phyloP scores from a whole-genome alignment of 2,888 invertebrate genomes.

The Alcis repandata region DNA sequence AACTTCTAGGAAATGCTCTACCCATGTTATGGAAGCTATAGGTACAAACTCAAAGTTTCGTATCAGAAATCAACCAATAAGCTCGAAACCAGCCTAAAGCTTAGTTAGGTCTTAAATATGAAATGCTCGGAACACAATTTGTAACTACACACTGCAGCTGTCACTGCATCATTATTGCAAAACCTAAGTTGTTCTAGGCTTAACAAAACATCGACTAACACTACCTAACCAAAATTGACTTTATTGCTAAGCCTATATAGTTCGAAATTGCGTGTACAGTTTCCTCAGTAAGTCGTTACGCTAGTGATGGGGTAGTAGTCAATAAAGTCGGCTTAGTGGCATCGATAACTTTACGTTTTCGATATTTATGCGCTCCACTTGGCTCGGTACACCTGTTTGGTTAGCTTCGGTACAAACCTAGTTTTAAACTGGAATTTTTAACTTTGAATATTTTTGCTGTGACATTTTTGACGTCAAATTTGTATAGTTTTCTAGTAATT shows the following conservation, averaged over 20 bases:
- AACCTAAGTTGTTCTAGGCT: slow-evolving; percentile 64
- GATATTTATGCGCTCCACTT: slow-evolving; percentile 79
- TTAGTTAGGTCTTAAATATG: slow-evolving; percentile 13
- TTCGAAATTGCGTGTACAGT: slow-evolving; percentile 46
- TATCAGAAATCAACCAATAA: not conserved
- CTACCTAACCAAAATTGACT: slow-evolving; percentile 45
- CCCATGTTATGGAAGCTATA: too few relatives aligned
- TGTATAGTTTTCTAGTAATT: not conserved
- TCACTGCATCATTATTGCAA: slow-evolving; percentile 77
- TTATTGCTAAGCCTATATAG: slow-evolving; percentile 46
- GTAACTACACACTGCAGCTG: slow-evolving; percentile 57
- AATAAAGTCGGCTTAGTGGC: slow-evolving; percentile 82
- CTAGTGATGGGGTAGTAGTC: slow-evolving; percentile 75
- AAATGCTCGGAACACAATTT: slow-evolving; percentile 13
- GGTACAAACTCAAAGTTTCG: not conserved
- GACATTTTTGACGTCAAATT: slow-evolving; percentile 21
- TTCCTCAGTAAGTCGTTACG: slow-evolving; percentile 57
- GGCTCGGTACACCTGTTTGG: slow-evolving; percentile 72
- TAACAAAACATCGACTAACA: slow-evolving; percentile 55
- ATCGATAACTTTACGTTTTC: slow-evolving; percentile 84
- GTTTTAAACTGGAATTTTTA: slow-evolving; percentile 19
- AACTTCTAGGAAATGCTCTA: too few relatives aligned
- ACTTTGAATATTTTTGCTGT: slow-evolving; percentile 1
- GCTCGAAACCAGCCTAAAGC: not conserved
- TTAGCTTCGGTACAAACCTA: slow-evolving; percentile 42